Evolutionary conservation across 2,797 vertebrate genomes (phyloP).

Genomic region (Pseudomugil tenellus): DNA sequence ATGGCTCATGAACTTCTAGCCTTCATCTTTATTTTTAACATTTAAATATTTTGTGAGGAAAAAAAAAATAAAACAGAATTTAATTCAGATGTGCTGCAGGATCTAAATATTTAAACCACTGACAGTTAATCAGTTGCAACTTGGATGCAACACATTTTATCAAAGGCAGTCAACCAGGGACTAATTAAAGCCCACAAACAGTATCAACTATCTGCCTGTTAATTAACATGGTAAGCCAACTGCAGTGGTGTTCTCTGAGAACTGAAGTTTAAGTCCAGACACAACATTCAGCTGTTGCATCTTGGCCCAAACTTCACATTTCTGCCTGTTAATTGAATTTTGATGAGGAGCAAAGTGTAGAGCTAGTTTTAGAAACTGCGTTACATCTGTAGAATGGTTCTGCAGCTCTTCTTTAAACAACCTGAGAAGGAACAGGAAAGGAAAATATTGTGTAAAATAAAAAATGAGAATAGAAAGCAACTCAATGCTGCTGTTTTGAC

Average conservation of each 20-base stretch:
- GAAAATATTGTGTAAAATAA: slow-evolving; percentile 20
- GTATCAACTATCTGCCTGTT: slow-evolving; percentile 31
- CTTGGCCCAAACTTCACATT: slow-evolving; percentile 1
- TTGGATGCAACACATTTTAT: slow-evolving; percentile 14
- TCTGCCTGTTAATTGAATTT: slow-evolving; percentile 11
- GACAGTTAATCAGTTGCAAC: slow-evolving; percentile 24
- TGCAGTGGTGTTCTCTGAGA: slow-evolving; percentile 10
- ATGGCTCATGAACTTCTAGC: background rate
- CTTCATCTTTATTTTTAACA: background rate
- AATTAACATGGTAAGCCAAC: slow-evolving; percentile 16
- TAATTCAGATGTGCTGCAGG: background rate
- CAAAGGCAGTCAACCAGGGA: slow-evolving; percentile 20
- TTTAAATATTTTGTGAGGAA: background rate
- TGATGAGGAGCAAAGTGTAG: slow-evolving; percentile 10
- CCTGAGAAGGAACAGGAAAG: background rate
- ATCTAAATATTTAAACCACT: slow-evolving; percentile 5
- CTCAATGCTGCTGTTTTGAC: background rate
- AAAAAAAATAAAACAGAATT: background rate
- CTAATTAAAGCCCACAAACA: slow-evolving; percentile 40
- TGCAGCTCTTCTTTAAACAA: slow-evolving; percentile 19
- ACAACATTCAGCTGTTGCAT: background rate
- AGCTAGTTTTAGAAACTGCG: background rate
- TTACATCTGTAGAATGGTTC: slow-evolving; percentile 11
- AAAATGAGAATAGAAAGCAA: slow-evolving; percentile 4
- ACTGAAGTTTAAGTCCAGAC: background rate